These are phyloP conservation scores for Electrophaes corylata DNA, from an alignment of 2,888 invertebrate genomes.

Conservation along the genomic window DNA sequence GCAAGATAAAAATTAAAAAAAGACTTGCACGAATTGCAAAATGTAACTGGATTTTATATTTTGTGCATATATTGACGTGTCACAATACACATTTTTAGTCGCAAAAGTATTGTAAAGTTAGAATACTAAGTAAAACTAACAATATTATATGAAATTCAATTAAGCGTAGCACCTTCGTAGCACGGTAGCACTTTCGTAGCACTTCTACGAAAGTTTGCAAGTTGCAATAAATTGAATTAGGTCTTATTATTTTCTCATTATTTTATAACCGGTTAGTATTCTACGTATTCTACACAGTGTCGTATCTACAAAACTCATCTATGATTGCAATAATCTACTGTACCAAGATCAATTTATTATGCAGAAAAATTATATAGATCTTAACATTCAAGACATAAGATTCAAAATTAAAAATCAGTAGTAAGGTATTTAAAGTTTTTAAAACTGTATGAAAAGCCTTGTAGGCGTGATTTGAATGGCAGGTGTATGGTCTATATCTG, in stretches of 20 bases:
- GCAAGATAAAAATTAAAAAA: too few species aligned
- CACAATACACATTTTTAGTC: too few species aligned
- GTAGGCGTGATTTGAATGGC: conserved; percentile 74
- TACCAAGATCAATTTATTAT: conserved; percentile 42
- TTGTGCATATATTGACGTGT: too few species aligned
- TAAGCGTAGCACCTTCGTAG: conserved; percentile 24
- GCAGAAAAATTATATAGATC: conserved; percentile 21
- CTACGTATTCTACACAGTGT: conserved; percentile 6
- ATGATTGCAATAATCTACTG: conserved; percentile 43
- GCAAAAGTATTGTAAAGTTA: not conserved
- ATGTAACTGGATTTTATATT: too few species aligned
- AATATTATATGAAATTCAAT: not conserved
- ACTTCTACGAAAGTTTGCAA: conserved; percentile 12
- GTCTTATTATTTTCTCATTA: not conserved
- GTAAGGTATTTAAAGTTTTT: not conserved
- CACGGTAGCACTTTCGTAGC: conserved; percentile 30
- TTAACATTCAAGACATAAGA: conserved; percentile 32
- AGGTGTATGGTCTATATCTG: conserved; percentile 57
- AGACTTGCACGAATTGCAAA: too few species aligned
- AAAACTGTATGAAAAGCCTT: conserved; percentile 40
- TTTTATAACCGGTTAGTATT: not conserved
- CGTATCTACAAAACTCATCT: conserved; percentile 40
- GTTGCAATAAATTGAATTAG: not conserved
- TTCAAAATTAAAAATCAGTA: conserved; percentile 8
- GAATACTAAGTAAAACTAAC: not conserved